Evolutionary conservation across 2,888 invertebrate genomes (phyloP).

Genomic region (Oxycera nigricornis): DNA sequence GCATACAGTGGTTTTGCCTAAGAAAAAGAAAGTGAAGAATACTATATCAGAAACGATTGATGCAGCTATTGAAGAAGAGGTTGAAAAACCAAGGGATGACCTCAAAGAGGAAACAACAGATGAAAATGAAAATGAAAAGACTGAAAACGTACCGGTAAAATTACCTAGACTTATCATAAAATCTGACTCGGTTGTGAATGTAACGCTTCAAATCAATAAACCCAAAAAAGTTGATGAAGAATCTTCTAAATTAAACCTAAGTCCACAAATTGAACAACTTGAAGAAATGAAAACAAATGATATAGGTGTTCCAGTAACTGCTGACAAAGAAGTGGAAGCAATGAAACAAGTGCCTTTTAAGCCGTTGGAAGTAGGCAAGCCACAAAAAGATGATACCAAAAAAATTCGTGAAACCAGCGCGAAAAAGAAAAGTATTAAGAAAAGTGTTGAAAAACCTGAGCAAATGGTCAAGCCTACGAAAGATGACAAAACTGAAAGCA

Average conservation of each 20-base stretch:
- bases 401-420: neutral
- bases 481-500: neutral
- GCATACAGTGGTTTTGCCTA: slow-evolving; percentile 58
- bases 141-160: slow-evolving; percentile 14
- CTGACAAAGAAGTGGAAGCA: neutral
- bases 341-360: neutral
- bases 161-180: slow-evolving; percentile 27
- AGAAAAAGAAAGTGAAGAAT: slow-evolving; percentile 50
- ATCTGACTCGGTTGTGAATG: slow-evolving; percentile 20
- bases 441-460: neutral
- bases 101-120: slow-evolving; percentile 40
- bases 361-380: neutral
- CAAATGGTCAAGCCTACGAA: neutral
- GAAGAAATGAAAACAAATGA: neutral
- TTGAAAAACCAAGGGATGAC: slow-evolving; percentile 49
- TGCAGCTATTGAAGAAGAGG: neutral
- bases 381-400: neutral
- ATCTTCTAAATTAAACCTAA: neutral
- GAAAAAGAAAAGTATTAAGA: neutral
- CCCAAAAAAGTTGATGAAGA: neutral
- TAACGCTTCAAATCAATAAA: slow-evolving; percentile 20
- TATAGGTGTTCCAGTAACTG: neutral
- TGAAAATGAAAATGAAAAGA: slow-evolving; percentile 48
- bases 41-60: neutral
- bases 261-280: neutral